Base-by-base conservation (phyloP, 35 echinoderm and acorn worm genomes). In the Apostichopus parvimensis region DNA sequence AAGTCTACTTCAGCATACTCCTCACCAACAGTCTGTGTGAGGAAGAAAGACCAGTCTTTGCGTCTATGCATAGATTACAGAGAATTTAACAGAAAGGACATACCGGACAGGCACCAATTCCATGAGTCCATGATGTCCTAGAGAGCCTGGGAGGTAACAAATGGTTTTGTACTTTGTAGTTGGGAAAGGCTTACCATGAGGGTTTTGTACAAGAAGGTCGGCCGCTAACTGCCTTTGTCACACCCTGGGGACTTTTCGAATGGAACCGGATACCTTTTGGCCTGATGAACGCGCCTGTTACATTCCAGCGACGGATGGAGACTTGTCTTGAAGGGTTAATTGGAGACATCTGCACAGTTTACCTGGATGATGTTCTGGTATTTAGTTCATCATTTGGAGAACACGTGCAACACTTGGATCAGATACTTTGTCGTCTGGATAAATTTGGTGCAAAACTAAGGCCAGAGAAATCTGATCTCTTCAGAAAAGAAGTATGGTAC, bases 21-120 rank as follows among this genome's bases (percentile, higher is more conserved):
- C 25, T 94, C 92, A 15, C 95, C 92, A 3, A 77, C 92, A 25
- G 95, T 96, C 18, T 93, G 87, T 76, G 94, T 95, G 54, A 58
- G 90, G 68, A 95, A 95, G 80, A 95, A 95, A n/a, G 94, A 95
- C 66, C 90, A 82, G 9, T 45, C 90, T 22, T 78, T 95, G 7
- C 26, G 90, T 60, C 82, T 95, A 13, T 95, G 94, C 57, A 73
- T 83, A 60, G 90, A 95, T 71, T 95, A 86, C 26, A 59, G 94
- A 26, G 59, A 86, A 54, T 52, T 95, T 10, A 92, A 95, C 79
- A 15, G 24, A 14, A 77, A 91, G 22, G 91, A 71, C 54, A 92
- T 94, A 6, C 86, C 93, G 26, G 26, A 28, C 26, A 28, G 26
- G 26, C 26, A 28, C 26, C 93, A 10, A 94, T 94, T 61, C 88